Evolutionary conservation across 2,888 invertebrate species (phyloP).

Genomic region (Eucera pruinosa): DNA sequence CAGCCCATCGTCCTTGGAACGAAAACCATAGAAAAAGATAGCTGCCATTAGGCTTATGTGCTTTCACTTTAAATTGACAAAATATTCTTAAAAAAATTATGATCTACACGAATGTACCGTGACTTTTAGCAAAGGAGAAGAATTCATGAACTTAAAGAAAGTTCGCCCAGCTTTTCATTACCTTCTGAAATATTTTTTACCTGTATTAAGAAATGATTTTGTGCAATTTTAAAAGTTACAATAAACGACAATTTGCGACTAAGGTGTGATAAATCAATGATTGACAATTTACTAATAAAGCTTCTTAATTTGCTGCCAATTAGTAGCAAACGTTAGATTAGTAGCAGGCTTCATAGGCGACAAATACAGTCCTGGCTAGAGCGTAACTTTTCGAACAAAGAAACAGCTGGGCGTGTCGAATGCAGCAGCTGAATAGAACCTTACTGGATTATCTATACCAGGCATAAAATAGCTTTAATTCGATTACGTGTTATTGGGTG

Average conservation of each 20-base stretch:
- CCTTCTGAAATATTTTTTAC: too few relatives aligned
- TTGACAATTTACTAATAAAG: neutral
- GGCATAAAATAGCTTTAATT: constrained; percentile 65
- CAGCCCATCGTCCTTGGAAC: neutral
- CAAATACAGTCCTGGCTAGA: neutral
- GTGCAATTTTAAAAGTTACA: neutral
- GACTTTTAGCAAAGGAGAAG: neutral
- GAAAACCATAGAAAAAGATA: constrained; percentile 4
- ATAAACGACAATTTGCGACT: neutral
- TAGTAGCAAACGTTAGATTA: neutral
- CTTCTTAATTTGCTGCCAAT: constrained; percentile 3
- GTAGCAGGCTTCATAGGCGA: neutral
- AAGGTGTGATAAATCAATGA: neutral
- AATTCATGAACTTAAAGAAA: too few relatives aligned
- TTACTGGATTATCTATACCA: constrained; percentile 44
- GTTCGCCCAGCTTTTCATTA: too few relatives aligned
- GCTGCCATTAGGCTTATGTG: constrained; percentile 9
- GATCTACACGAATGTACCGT: neutral
- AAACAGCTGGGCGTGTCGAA: constrained; percentile 41
- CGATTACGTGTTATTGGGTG: constrained; percentile 71
- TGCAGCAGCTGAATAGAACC: constrained; percentile 29
- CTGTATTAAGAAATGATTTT: neutral
- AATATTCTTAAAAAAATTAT: neutral
- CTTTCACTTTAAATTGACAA: neutral
- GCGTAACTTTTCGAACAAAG: constrained; percentile 35